A percentile compares a stretch with the other conserved stretches of the same genome.
These are phyloP conservation scores for Falco biarmicus DNA, from an alignment of 2,797 vertebrate species.

Conservation along the genomic window DNA sequence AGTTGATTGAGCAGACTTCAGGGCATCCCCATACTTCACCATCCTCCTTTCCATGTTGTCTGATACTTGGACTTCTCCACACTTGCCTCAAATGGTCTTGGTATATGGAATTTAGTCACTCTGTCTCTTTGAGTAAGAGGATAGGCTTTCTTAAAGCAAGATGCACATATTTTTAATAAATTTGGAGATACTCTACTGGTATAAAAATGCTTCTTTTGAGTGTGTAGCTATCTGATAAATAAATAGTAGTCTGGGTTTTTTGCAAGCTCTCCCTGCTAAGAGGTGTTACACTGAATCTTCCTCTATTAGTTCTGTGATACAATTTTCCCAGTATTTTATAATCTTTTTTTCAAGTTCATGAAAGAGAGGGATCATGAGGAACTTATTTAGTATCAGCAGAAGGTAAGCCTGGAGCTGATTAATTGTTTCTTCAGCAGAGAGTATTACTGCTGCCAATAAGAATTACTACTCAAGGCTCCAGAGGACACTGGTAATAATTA, in stretches of 20 bases:
- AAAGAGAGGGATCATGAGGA: background rate
- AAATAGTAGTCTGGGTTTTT: background rate
- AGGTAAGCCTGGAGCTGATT: constrained; percentile 21
- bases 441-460: constrained; percentile 21
- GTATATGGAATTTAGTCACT: background rate
- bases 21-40: background rate
- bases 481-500: constrained; percentile 18
- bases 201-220: background rate
- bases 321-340: background rate
- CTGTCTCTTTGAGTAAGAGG: background rate
- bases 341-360: background rate
- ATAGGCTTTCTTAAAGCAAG: background rate
- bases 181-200: background rate
- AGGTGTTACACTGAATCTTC: background rate
- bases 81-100: background rate
- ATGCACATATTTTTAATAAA: background rate
- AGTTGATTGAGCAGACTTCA: background rate
- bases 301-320: background rate
- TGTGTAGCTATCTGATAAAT: background rate
- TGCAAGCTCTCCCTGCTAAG: background rate
- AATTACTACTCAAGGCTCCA: constrained; percentile 1
- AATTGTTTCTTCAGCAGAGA: background rate
- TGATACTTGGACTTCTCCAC: background rate
- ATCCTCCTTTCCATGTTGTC: background rate
- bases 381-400: background rate